Evolutionary conservation across 2,888 invertebrate species (phyloP), one percentile per base, ranked within the genome.

Genomic region (Oeneis ivallda): DNA sequence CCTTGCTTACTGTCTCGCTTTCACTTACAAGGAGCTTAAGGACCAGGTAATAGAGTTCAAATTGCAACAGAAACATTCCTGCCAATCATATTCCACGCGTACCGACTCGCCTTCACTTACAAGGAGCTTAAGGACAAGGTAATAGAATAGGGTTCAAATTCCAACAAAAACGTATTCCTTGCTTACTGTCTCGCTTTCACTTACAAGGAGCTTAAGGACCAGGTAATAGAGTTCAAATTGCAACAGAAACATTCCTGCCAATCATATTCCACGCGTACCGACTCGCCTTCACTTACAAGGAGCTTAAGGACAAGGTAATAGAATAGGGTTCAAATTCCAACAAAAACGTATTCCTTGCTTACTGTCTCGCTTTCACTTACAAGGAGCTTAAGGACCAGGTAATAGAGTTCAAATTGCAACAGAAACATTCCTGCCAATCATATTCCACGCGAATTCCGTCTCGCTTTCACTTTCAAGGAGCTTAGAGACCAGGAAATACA

Each of bases 21-120:
- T 95, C 82, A 94, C 95, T 63, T 99, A 98, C 80, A 95, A 95
- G 81, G 93, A 94, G 13, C 92, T 96, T 15, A 93, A 94, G 67
- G 94, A 96, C 10, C 94, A 97, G 93, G 96, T 95, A 69, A 66
- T 37, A 37, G 37, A 37, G 37, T 37, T 37, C 37, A 37, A 37
- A 37, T 37, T 37, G 37, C 37, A 37, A 37, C 37, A 9, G 26
- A 26, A 26, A 26, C 26, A 1, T 26, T 26, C 74, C 99, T 99
- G 19, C 98, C 99, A 0, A 93, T 99, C 41, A 94, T 99, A 62
- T 99, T 99, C 89, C 96, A 98, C 83, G 98, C 98, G 0, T 99
- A 97, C 83, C 94, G 96, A 62, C 92, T 99, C 54, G 97, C 98
- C 0, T 96, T 95, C 82, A 94, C 95, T 63, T 99, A 98, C 80